Percentiles rank a stretch among this genome's conserved stretches.
phyloP scores from a whole-genome alignment of 2,888 invertebrate species.

The Acrobeloides nanus region DNA sequence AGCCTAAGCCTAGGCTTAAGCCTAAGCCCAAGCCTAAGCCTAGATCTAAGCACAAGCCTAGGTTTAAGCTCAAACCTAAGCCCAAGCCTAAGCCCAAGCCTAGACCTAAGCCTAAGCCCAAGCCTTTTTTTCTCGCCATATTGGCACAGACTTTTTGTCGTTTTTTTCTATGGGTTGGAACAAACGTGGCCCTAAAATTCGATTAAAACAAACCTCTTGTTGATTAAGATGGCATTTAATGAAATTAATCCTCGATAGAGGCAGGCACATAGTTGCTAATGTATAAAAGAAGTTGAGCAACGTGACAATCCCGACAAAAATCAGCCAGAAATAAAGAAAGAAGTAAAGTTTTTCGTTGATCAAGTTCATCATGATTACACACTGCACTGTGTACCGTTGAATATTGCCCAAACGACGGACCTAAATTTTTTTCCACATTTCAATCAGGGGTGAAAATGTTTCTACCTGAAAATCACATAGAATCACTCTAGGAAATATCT shows the following conservation, averaged over 20 bases:
- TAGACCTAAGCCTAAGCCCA: too few species aligned
- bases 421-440: conserved; percentile 8
- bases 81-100: too few species aligned
- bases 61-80: too few species aligned
- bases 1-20: too few species aligned
- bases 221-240: conserved; percentile 27
- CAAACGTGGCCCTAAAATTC: too few species aligned
- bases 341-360: conserved; percentile 41
- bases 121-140: not conserved
- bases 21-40: too few species aligned
- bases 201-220: too few species aligned
- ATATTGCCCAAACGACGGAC: conserved; percentile 32
- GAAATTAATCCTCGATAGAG: conserved; percentile 25
- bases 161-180: too few species aligned
- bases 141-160: conserved; percentile 11
- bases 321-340: conserved; percentile 37
- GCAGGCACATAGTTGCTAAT: conserved; percentile 26
- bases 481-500: conserved; percentile 56
- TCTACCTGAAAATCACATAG: conserved; percentile 52
- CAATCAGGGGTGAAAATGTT: too few species aligned
- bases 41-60: too few species aligned
- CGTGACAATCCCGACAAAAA: conserved; percentile 33
- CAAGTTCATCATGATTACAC: conserved; percentile 38
- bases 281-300: conserved; percentile 40
- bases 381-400: conserved; percentile 39